phyloP scores from a whole-genome alignment of 2,113 vertebrate genomes.

The Gila orcuttii region DNA sequence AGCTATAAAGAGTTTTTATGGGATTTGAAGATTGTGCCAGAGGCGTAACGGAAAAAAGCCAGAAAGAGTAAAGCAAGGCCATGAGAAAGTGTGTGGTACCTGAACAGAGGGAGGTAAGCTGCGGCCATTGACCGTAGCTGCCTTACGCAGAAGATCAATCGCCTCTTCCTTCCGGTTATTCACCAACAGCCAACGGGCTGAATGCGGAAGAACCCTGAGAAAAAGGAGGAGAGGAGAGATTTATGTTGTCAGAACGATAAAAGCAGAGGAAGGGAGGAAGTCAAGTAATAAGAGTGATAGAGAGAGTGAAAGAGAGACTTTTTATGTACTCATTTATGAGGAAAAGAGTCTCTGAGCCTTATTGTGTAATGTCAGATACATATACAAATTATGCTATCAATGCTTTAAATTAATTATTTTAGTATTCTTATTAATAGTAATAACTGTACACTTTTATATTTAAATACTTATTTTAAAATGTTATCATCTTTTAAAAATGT shows the following conservation, averaged over 20 bases:
- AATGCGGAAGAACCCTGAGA: conserved; percentile 83
- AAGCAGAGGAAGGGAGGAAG: conserved; percentile 36
- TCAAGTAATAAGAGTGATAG: conserved; percentile 11
- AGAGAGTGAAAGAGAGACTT: neutral
- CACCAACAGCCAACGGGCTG: conserved; percentile 84
- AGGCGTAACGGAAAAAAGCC: conserved; percentile 16
- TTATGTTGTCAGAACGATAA: conserved; percentile 5
- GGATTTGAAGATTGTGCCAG: conserved; percentile 14
- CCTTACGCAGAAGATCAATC: conserved; percentile 79
- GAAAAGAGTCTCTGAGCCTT: neutral
- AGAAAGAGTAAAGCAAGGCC: neutral
- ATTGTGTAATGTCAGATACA: conserved; percentile 10
- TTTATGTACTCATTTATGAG: conserved; percentile 15
- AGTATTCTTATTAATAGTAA: neutral
- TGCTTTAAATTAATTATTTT: neutral
- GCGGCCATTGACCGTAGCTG: conserved; percentile 76
- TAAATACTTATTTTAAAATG: too few species aligned
- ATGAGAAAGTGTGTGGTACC: conserved; percentile 50
- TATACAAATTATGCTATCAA: neutral
- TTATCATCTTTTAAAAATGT: neutral
- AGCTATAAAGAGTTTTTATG: conserved; percentile 23
- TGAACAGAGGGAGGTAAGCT: conserved; percentile 69
- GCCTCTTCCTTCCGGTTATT: conserved; percentile 81
- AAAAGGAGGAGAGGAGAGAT: conserved; percentile 21
- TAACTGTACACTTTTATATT: too few species aligned